Percentiles rank a stretch among this genome's conserved stretches.
Conservation (phyloP, 2,888 invertebrate species). For the Hartigia nigra region DNA sequence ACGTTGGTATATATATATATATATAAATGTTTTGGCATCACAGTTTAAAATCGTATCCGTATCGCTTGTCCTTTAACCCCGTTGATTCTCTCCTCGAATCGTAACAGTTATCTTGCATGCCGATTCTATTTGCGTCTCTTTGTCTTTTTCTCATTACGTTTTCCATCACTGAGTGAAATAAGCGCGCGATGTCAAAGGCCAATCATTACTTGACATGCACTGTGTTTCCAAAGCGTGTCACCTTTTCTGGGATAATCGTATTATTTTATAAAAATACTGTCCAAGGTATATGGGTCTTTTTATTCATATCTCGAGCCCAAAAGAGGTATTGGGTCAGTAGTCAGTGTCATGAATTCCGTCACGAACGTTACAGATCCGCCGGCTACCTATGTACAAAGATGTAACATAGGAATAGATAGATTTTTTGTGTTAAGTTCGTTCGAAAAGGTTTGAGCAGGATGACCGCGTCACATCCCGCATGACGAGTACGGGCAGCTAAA, state of each 20-base stretch:
- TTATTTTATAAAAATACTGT: constrained; percentile 44
- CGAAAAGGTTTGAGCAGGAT: background rate
- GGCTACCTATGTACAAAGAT: constrained; percentile 32
- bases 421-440: background rate
- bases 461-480: constrained; percentile 34
- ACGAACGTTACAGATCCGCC: constrained; percentile 33
- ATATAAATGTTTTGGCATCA: constrained; percentile 40
- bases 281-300: constrained; percentile 25
- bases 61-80: background rate
- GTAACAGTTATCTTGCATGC: background rate
- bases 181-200: background rate
- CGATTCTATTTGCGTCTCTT: constrained; percentile 25
- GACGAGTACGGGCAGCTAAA: constrained; percentile 24
- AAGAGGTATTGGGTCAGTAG: constrained; percentile 24
- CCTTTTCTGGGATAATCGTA: constrained; percentile 13
- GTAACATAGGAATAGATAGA: constrained; percentile 31
- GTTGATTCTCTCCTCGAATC: background rate
- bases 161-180: background rate
- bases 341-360: constrained; percentile 23
- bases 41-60: constrained; percentile 39
- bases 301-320: constrained; percentile 15
- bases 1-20: constrained; percentile 16
- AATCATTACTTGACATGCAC: background rate
- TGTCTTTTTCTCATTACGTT: constrained; percentile 4
- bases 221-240: background rate